These are phyloP conservation scores for Dufourea novaeangliae DNA, from an alignment of 1,140 invertebrate species.

Conservation along the genomic window DNA sequence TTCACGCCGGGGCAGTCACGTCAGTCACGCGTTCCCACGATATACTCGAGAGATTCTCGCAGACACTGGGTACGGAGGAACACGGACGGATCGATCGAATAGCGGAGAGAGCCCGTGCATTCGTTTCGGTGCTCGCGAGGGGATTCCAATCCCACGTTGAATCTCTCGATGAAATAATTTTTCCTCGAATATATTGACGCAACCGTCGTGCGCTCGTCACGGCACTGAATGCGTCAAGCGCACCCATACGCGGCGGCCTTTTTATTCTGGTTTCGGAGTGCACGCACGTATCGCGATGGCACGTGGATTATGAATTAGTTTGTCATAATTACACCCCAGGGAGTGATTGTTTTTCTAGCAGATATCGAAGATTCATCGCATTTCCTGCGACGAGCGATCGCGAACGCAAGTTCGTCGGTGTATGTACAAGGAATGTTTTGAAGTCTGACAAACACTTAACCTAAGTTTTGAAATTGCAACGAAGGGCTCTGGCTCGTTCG, in stretches of 20 bases:
- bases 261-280: background rate
- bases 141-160: constrained; percentile 9
- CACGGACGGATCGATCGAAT: constrained; percentile 20
- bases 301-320: constrained; percentile 23
- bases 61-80: background rate
- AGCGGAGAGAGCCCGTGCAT: background rate
- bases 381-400: background rate
- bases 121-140: background rate
- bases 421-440: background rate
- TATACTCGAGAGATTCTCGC: background rate
- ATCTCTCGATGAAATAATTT: background rate
- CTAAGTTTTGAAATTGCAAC: constrained; percentile 6
- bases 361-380: background rate
- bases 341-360: background rate
- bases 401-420: background rate
- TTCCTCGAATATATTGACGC: background rate
- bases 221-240: background rate
- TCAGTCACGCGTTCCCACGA: constrained; percentile 11
- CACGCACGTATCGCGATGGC: background rate
- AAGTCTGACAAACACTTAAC: constrained; percentile 15
- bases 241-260: background rate
- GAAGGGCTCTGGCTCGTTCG: background rate
- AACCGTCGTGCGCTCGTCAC: background rate
- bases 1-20: background rate
- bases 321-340: background rate